Conservation (phyloP, 2,888 invertebrate species). For the Cantharis rustica region DNA sequence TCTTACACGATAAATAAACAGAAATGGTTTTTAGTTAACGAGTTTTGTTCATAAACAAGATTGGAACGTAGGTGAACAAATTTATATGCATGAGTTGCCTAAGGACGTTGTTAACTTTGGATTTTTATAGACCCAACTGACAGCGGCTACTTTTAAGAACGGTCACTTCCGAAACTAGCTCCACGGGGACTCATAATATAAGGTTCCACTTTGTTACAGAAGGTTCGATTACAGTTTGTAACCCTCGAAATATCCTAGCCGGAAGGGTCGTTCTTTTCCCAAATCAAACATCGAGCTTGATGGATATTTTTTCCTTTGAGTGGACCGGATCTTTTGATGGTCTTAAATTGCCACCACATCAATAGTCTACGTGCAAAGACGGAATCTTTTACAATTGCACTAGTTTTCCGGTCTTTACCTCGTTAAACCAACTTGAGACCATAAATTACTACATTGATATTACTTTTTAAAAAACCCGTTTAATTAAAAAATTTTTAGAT, state of each 20-base stretch:
- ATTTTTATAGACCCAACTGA: conserved; percentile 35
- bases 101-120: conserved; percentile 45
- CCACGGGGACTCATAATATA: conserved; percentile 26
- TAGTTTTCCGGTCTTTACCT: conserved; percentile 15
- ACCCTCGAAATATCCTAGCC: conserved; percentile 27
- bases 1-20: conserved; percentile 41
- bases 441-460: not conserved
- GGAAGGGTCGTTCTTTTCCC: conserved; percentile 26
- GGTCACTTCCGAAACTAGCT: conserved; percentile 42
- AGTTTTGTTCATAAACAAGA: conserved; percentile 44
- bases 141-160: conserved; percentile 37
- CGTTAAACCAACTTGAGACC: not conserved
- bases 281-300: conserved; percentile 23
- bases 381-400: conserved; percentile 2
- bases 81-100: conserved; percentile 53
- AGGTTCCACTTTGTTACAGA: conserved; percentile 23
- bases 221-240: conserved; percentile 21
- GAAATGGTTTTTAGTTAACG: conserved; percentile 40
- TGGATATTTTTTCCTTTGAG: conserved; percentile 16
- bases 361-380: conserved; percentile 9
- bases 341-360: conserved; percentile 21
- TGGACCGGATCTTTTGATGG: conserved; percentile 22
- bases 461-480: not conserved
- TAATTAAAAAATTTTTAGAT: not conserved
- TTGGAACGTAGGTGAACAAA: conserved; percentile 47